These are phyloP conservation scores for Diplodus puntazzo DNA, from an alignment of 2,797 vertebrate genomes.

Conservation along the genomic window DNA sequence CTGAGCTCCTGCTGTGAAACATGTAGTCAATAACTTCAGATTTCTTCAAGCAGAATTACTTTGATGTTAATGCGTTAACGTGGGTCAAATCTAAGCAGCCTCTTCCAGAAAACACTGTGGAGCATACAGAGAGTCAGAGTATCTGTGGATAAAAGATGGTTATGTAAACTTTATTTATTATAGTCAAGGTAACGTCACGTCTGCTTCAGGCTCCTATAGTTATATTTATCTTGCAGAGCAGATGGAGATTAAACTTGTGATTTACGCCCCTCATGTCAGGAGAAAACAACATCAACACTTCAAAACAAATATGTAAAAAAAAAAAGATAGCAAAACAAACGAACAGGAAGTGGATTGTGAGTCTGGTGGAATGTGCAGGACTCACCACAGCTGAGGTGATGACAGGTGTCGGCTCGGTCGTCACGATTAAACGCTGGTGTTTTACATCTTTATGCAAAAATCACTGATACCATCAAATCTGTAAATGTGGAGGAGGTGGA, in stretches of 20 bases:
- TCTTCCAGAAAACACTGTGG: neutral
- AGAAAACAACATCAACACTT: neutral
- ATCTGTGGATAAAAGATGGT: neutral
- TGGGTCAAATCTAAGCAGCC: conserved; percentile 19
- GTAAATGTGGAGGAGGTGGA: too few species aligned
- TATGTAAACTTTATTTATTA: conserved; percentile 9
- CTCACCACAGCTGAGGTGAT: too few species aligned
- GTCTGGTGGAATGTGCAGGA: too few species aligned
- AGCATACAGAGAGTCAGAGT: neutral
- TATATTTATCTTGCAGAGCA: conserved; percentile 17
- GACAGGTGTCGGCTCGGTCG: too few species aligned
- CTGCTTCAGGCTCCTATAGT: conserved; percentile 24
- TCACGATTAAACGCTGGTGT: too few species aligned
- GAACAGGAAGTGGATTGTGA: too few species aligned
- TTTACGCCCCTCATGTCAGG: neutral
- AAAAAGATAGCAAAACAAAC: too few species aligned
- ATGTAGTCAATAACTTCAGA: neutral
- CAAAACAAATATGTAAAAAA: too few species aligned
- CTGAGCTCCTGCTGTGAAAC: neutral
- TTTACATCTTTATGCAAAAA: too few species aligned
- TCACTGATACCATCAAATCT: too few species aligned
- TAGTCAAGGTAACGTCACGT: neutral
- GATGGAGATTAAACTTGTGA: conserved; percentile 46
- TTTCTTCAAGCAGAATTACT: conserved; percentile 1
- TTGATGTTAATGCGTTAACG: neutral